These are phyloP conservation scores for Polypedilum pembai DNA, from an alignment of 1,140 invertebrate species.

Conservation along the genomic window DNA sequence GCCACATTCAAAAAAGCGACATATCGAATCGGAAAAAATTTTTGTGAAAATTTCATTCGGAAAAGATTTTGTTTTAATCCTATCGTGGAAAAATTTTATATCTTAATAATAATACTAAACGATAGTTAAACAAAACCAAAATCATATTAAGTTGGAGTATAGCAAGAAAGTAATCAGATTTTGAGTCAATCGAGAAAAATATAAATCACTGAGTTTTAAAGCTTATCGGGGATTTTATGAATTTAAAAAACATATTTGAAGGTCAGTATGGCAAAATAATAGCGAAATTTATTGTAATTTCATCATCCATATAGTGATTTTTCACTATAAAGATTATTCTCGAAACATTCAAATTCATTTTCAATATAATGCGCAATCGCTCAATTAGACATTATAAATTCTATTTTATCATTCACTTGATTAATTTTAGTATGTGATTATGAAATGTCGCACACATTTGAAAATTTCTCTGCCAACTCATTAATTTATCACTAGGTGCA, in stretches of 20 bases:
- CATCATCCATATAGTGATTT: background rate
- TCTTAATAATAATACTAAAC: too few relatives aligned
- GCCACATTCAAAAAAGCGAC: too few relatives aligned
- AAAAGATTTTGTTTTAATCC: too few relatives aligned
- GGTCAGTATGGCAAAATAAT: background rate
- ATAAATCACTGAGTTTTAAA: too few relatives aligned
- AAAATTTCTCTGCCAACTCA: background rate
- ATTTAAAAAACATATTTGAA: background rate
- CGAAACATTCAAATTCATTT: background rate
- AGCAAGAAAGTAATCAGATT: too few relatives aligned
- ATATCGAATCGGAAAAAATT: too few relatives aligned
- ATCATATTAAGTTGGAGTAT: too few relatives aligned
- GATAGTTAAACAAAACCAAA: too few relatives aligned
- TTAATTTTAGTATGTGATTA: background rate
- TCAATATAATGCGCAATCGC: conserved; percentile 4
- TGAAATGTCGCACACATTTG: background rate
- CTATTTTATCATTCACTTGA: background rate
- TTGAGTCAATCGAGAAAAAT: too few relatives aligned
- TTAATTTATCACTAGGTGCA: background rate
- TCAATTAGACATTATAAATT: background rate
- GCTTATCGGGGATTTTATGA: background rate
- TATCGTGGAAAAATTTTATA: too few relatives aligned
- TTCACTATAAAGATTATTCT: background rate
- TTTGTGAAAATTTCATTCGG: too few relatives aligned
- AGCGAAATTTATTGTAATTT: background rate